A percentile compares a stretch with the other conserved stretches of the same genome.
These are phyloP conservation scores for Atherinosoma microstoma DNA, from an alignment of 2,797 vertebrate species.

Conservation along the genomic window DNA sequence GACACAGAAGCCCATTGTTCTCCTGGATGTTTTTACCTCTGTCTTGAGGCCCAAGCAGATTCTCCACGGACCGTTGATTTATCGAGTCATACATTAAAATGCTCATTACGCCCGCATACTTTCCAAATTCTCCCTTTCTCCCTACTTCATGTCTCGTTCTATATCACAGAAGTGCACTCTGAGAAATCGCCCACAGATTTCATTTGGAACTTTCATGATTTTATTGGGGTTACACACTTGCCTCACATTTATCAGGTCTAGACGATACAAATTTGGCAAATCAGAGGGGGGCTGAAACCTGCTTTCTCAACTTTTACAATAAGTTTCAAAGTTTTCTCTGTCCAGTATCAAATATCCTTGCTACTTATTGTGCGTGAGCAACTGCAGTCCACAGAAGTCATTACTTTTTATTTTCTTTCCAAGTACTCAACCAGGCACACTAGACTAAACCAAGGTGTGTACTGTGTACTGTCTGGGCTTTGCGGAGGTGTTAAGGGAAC, in stretches of 20 bases:
- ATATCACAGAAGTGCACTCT: conserved; percentile 29
- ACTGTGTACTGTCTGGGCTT: conserved; percentile 37
- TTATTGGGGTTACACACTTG: conserved; percentile 2
- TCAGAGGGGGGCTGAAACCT: background rate
- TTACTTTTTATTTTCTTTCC: conserved; percentile 22
- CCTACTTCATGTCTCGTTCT: conserved; percentile 35
- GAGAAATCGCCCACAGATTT: conserved; percentile 28
- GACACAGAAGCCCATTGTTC: conserved; percentile 94
- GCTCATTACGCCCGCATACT: conserved; percentile 80
- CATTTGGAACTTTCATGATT: conserved; percentile 1
- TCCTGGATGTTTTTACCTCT: conserved; percentile 82
- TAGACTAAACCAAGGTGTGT: conserved; percentile 43
- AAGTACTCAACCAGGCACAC: conserved; percentile 24
- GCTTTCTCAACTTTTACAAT: background rate
- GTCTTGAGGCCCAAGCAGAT: conserved; percentile 78
- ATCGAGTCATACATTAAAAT: conserved; percentile 86
- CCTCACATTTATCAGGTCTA: conserved; percentile 14
- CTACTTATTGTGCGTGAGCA: background rate
- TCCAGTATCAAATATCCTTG: background rate
- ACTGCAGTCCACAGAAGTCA: conserved; percentile 18
- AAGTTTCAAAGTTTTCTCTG: background rate
- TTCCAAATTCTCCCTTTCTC: conserved; percentile 66
- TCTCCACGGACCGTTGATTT: conserved; percentile 84
- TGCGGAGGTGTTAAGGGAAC: conserved; percentile 41
- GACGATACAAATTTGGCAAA: background rate